These are phyloP conservation scores for Mus spretus DNA, from an alignment of 2,797 vertebrate genomes.

Conservation along the genomic window DNA sequence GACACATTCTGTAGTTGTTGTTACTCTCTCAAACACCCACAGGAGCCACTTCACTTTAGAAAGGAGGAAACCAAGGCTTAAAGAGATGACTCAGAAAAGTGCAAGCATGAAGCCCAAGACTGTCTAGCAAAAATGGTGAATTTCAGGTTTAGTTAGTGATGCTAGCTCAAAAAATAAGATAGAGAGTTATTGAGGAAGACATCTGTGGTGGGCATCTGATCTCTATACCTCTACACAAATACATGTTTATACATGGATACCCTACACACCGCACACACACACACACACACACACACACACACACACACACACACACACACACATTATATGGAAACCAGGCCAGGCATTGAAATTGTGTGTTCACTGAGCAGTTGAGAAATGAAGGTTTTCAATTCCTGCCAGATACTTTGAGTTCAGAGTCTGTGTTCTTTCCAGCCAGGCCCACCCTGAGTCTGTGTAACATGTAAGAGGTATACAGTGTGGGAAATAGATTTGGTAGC, in stretches of 20 bases:
- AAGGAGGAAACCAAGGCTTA: background rate
- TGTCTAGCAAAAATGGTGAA: background rate
- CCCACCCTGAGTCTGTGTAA: background rate
- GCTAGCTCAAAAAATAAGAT: background rate
- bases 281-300: background rate
- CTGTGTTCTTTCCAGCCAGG: background rate
- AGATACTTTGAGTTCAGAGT: background rate
- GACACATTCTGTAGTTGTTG: background rate
- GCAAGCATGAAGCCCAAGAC: background rate
- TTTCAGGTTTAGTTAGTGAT: background rate
- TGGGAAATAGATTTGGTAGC: slow-evolving; percentile 43
- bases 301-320: background rate
- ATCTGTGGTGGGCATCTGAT: background rate
- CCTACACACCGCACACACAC: background rate
- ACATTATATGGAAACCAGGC: background rate
- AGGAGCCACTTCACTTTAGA: slow-evolving; percentile 5
- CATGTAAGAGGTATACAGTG: background rate
- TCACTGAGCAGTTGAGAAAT: background rate
- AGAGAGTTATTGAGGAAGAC: background rate
- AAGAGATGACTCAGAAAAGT: background rate
- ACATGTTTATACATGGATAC: background rate
- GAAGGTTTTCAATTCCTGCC: background rate
- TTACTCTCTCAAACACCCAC: background rate
- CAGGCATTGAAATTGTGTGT: slow-evolving; percentile 23
- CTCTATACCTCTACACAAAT: background rate